Evolutionary conservation across 1,140 invertebrate genomes (phyloP).

Genomic region (Leptestheria dahalacensis): DNA sequence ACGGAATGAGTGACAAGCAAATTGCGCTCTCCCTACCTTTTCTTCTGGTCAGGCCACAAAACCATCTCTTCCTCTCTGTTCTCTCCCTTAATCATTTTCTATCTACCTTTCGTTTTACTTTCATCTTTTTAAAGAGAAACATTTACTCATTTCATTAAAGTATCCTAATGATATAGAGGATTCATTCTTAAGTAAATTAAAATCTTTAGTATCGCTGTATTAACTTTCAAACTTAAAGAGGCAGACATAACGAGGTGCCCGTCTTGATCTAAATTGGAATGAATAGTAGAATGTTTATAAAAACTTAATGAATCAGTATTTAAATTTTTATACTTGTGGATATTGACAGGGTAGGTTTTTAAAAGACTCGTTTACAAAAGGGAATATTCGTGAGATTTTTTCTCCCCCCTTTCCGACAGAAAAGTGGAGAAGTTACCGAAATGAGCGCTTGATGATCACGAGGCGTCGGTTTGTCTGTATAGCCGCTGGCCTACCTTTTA

Average conservation of each 20-base stretch:
- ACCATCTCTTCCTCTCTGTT: background rate
- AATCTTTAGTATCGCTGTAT: too few species aligned
- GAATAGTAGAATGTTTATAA: too few species aligned
- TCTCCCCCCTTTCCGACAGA: background rate
- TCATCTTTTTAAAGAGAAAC: too few species aligned
- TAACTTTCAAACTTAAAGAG: too few species aligned
- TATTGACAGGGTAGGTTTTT: background rate
- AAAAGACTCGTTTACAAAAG: background rate
- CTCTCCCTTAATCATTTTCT: background rate
- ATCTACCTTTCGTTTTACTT: background rate
- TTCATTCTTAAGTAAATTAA: too few species aligned
- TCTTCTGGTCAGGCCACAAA: too few species aligned
- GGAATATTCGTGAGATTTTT: background rate
- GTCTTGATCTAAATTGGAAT: too few species aligned
- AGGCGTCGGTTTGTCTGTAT: background rate
- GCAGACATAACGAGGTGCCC: too few species aligned
- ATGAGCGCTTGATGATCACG: background rate
- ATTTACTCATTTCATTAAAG: too few species aligned
- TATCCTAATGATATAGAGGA: too few species aligned
- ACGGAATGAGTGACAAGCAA: background rate
- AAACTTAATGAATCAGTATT: too few species aligned
- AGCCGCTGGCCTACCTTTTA: background rate
- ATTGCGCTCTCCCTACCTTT: background rate
- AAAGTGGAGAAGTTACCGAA: background rate
- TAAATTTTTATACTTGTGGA: background rate